A percentile compares a stretch with the other conserved stretches of the same genome.
These are phyloP conservation scores for Leptosomus discolor DNA, from an alignment of 2,113 vertebrate genomes.

Conservation along the genomic window DNA sequence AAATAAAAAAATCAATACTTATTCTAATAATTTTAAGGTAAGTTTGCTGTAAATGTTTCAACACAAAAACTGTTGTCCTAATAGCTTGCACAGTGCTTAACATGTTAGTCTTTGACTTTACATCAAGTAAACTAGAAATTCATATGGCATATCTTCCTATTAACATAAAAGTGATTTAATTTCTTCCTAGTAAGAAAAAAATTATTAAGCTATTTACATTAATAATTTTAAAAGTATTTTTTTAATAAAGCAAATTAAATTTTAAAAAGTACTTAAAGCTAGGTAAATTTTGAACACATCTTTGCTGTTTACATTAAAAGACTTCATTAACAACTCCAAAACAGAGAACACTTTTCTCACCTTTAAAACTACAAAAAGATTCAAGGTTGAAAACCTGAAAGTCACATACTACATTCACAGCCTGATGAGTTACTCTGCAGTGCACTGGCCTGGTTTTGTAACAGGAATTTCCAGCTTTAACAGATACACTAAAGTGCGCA, in stretches of 20 bases:
- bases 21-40: background rate
- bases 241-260: background rate
- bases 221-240: background rate
- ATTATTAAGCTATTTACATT: background rate
- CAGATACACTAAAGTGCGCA: background rate
- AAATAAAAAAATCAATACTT: background rate
- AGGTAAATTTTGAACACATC: background rate
- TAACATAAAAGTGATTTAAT: background rate
- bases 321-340: background rate
- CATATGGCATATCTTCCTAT: background rate
- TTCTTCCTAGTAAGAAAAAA: background rate
- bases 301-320: background rate
- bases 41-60: background rate
- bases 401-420: background rate
- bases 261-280: background rate
- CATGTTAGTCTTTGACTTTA: background rate
- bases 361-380: background rate
- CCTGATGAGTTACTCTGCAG: background rate
- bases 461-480: background rate
- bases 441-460: slow-evolving; percentile 10
- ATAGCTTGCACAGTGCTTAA: background rate
- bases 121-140: background rate
- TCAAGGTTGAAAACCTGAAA: background rate
- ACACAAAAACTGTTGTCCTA: background rate
- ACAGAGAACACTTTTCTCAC: background rate